Evolutionary conservation across 2,888 invertebrate species (phyloP), one percentile per base, ranked within the genome.

Genomic region (Dexiosoma caninum): DNA sequence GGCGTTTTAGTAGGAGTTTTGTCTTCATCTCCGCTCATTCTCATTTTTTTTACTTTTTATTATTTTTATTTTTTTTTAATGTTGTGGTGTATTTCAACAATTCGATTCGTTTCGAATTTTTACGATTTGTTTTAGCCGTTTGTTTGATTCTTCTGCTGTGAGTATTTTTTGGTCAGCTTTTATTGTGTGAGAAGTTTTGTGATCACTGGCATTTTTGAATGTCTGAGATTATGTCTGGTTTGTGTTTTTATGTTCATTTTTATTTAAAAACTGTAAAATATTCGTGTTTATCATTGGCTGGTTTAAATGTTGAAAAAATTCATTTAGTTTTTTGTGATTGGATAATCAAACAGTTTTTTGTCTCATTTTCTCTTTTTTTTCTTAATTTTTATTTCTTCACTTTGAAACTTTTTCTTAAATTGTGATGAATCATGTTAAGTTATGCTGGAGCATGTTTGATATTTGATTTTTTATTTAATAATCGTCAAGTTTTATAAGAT

Each of bases 191-290:
- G 76, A 76, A 81, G 76, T 81, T 67, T 71, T 72, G 57, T 79
- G 83, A 83, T 80, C 83, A 71, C 37, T 62, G 85, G 85, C 87
- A 88, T 87, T 87, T 86, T 83, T 77, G 74, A 71, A 80, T 83
- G 87, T 86, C 87, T 85, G 86, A 87, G 87, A 87, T 87, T 87
- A 87, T 86, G 88, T 86, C 84, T 85, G 86, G 84, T 85, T 83
- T 83, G 76, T 71, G 83, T 82, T 83, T 85, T 82, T 84, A 62
- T 76, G 51, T 70, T 69, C 44, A 62, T 7, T 72, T 70, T 19
- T 62, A 64, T 60, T 76, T 59, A 75, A 74, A 71, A 76, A 81
- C 71, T 76, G 76, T 81, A 49, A 71, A 80, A 80, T 76, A 81
- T 81, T 81, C 81, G 81, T 81, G 81, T 77, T 77, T 82, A 83